phyloP scores from a whole-genome alignment of 2,888 invertebrate genomes.

The Autographa pulchrina region DNA sequence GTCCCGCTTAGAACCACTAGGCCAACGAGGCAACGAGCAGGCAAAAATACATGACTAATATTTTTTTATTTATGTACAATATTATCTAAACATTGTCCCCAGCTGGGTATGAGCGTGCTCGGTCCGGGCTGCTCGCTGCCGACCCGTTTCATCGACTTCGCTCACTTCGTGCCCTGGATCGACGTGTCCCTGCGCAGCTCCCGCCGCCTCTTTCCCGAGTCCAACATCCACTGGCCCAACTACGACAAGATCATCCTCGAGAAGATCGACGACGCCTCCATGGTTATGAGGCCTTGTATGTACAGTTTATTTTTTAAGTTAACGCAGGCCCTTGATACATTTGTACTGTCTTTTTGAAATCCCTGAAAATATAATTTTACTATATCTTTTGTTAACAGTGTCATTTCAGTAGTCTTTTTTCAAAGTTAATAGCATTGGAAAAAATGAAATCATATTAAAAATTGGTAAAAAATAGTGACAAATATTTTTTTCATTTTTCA shows the following conservation, averaged over 20 bases:
- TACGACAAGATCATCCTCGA: slow-evolving; percentile 5
- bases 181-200: not conserved
- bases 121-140: slow-evolving; percentile 23
- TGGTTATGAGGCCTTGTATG: slow-evolving; percentile 21
- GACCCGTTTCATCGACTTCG: slow-evolving; percentile 14
- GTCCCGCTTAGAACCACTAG: no score
- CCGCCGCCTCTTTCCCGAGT: not conserved
- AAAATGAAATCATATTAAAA: not conserved
- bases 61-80: no score
- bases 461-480: no score
- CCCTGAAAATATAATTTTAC: no score
- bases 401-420: no score
- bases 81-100: not conserved
- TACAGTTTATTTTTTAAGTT: not conserved
- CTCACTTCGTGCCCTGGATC: slow-evolving; percentile 14
- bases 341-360: no score
- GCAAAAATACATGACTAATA: no score
- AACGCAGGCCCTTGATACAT: no score
- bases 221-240: not conserved
- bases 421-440: no score
- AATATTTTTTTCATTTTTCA: no score
- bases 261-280: not conserved
- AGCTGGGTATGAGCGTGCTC: slow-evolving; percentile 21
- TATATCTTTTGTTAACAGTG: no score
- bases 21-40: no score